phyloP scores from a whole-genome alignment of 2,797 vertebrate species.

The Melanotaenia parkinsoni region DNA sequence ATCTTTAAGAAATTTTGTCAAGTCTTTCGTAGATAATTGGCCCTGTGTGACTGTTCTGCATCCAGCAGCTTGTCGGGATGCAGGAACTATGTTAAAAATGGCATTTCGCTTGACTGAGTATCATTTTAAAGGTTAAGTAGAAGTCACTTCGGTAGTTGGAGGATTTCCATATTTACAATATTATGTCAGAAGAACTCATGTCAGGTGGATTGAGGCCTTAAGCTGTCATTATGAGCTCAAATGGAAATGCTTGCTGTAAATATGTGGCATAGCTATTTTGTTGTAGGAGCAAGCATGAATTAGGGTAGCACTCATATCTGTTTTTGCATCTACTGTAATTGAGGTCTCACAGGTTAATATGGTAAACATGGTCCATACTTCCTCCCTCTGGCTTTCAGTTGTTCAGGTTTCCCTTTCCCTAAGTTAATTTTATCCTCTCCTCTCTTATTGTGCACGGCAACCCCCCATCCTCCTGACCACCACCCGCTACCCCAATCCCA shows the following conservation, averaged over 20 bases:
- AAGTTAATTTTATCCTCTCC: background rate
- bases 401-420: slow-evolving; percentile 41
- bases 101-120: background rate
- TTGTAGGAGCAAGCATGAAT: slow-evolving; percentile 5
- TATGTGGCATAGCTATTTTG: slow-evolving; percentile 3
- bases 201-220: slow-evolving; percentile 27
- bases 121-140: slow-evolving; percentile 32
- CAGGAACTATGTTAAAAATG: background rate
- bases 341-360: slow-evolving; percentile 69
- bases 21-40: too few species aligned
- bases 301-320: slow-evolving; percentile 4
- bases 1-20: too few species aligned
- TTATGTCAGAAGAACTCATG: slow-evolving; percentile 38
- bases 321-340: slow-evolving; percentile 64
- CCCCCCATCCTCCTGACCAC: too few species aligned
- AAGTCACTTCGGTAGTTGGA: slow-evolving; percentile 32
- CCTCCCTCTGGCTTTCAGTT: slow-evolving; percentile 52
- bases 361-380: slow-evolving; percentile 35
- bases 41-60: background rate
- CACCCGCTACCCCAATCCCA: too few species aligned
- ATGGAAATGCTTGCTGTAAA: slow-evolving; percentile 25
- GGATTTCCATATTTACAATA: slow-evolving; percentile 57
- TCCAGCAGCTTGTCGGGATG: background rate
- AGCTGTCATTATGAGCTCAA: slow-evolving; percentile 23
- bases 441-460: too few species aligned